A percentile compares a stretch with the other conserved stretches of the same genome.
Conservation (phyloP, 1,140 invertebrate species). For the Drosophila azteca region DNA sequence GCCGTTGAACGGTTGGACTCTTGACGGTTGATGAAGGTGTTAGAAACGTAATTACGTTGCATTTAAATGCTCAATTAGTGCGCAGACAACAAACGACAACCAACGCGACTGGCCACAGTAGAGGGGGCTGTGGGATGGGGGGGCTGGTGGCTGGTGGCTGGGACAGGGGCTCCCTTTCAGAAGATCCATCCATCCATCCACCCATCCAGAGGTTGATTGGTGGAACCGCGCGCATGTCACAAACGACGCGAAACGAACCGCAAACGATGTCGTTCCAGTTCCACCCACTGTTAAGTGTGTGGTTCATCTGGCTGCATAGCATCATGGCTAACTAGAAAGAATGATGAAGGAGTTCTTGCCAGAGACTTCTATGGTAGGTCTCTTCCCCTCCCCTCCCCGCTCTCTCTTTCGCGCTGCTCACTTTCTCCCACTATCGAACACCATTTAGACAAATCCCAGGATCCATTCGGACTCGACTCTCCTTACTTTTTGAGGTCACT, state of each 20-base stretch:
- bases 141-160: no score
- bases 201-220: slow-evolving; percentile 45
- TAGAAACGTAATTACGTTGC: slow-evolving; percentile 79
- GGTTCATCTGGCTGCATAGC: slow-evolving; percentile 16
- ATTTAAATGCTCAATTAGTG: slow-evolving; percentile 83
- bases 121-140: no score
- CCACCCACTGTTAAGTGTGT: slow-evolving; percentile 15
- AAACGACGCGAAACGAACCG: slow-evolving; percentile 65
- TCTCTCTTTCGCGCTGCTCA: neutral
- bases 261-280: slow-evolving; percentile 27
- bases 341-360: neutral
- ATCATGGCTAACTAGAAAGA: slow-evolving; percentile 13
- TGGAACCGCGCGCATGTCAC: slow-evolving; percentile 75
- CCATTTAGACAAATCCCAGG: neutral
- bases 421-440: slow-evolving; percentile 18
- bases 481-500: slow-evolving; percentile 32
- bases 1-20: no score
- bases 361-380: neutral
- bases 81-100: slow-evolving; percentile 44
- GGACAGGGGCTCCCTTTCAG: slow-evolving; percentile 6
- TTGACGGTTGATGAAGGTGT: slow-evolving; percentile 76
- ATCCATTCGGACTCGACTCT: slow-evolving; percentile 12
- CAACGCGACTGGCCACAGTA: no score
- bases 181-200: neutral
- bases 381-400: neutral